Percentiles rank a stretch among this genome's conserved stretches.
Evolutionary conservation across 2,888 invertebrate species (phyloP).

Genomic region (Patella depressa): DNA sequence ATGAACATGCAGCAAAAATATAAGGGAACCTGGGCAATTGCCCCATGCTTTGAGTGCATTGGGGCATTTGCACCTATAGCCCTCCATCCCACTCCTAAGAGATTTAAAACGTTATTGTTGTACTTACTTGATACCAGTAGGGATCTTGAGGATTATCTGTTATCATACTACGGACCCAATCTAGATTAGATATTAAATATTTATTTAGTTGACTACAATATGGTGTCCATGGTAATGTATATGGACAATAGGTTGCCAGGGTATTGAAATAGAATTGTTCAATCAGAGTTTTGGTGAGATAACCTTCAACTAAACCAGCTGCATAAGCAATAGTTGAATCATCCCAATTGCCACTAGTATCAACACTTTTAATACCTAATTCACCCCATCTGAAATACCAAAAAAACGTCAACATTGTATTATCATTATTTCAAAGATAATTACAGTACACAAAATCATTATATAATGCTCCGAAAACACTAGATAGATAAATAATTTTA

Average conservation of each 20-base stretch:
- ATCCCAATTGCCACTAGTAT: constrained; percentile 80
- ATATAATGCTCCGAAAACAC: too few species aligned
- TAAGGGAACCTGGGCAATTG: too few species aligned
- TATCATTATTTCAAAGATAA: too few species aligned
- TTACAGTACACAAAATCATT: too few species aligned
- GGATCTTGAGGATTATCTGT: constrained; percentile 74
- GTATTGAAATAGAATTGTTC: constrained; percentile 85
- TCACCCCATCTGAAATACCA: neutral
- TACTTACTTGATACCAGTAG: constrained; percentile 86
- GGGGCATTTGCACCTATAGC: too few species aligned
- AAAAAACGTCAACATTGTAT: too few species aligned
- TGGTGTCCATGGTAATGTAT: constrained; percentile 63
- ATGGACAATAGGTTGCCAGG: constrained; percentile 75
- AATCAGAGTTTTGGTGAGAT: constrained; percentile 81
- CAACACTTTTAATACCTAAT: constrained; percentile 71
- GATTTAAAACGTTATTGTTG: too few species aligned
- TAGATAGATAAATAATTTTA: too few species aligned
- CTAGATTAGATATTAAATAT: constrained; percentile 78
- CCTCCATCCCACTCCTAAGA: too few species aligned
- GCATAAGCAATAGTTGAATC: constrained; percentile 88
- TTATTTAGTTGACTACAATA: constrained; percentile 79
- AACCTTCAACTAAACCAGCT: constrained; percentile 87
- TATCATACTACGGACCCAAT: constrained; percentile 77
- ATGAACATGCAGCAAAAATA: too few species aligned
- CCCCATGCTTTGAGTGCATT: too few species aligned